phyloP scores from a whole-genome alignment of 2,888 invertebrate species.

The Falcaria lacertinaria region DNA sequence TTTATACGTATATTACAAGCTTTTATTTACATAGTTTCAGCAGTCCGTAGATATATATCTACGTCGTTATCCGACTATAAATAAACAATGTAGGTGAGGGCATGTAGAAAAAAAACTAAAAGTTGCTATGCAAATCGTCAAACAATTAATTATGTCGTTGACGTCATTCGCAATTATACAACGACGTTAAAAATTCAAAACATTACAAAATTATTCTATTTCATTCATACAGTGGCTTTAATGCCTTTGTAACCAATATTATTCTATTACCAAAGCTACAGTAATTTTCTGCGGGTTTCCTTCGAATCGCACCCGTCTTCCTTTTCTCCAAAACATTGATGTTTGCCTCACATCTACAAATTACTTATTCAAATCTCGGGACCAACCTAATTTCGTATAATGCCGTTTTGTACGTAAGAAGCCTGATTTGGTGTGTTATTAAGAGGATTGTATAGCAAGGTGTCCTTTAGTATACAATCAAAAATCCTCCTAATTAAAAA shows the following conservation, averaged over 20 bases:
- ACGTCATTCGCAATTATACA: no score
- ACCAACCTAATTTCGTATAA: slow-evolving; percentile 36
- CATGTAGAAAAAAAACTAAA: no score
- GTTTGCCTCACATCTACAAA: slow-evolving; percentile 48
- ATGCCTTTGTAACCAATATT: background rate
- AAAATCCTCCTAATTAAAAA: no score
- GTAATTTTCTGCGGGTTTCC: background rate
- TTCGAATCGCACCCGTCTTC: slow-evolving; percentile 34
- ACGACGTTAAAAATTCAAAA: no score
- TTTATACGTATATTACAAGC: no score
- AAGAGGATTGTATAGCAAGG: slow-evolving; percentile 2
- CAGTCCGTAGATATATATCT: no score
- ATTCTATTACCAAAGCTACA: background rate
- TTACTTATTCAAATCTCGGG: slow-evolving; percentile 51
- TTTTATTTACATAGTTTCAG: no score
- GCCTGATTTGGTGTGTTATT: slow-evolving; percentile 11
- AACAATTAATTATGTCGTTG: no score
- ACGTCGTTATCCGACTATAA: no score
- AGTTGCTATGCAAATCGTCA: no score
- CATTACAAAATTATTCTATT: no score
- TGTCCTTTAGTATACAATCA: background rate
- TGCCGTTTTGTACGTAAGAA: slow-evolving; percentile 10
- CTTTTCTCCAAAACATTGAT: slow-evolving; percentile 27
- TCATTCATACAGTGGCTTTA: background rate
- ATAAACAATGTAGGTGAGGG: no score